Conservation (phyloP, 2,888 invertebrate species). For the Plagodis dolabraria region DNA sequence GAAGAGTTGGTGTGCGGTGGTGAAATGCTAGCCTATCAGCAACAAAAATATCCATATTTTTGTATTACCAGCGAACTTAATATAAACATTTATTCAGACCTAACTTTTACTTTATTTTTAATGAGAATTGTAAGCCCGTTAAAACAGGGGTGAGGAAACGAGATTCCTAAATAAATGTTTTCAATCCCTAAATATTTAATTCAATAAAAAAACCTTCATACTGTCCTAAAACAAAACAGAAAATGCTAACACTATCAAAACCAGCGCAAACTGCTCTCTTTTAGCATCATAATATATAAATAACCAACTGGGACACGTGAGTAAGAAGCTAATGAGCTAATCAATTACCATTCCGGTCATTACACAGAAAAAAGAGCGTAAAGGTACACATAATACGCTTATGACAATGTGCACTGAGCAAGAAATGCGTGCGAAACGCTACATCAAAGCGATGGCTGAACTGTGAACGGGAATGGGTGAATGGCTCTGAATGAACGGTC, state of each 20-base stretch:
- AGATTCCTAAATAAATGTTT: too few relatives aligned
- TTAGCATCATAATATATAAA: conserved; percentile 1
- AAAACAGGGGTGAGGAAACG: too few relatives aligned
- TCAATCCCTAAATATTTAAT: too few relatives aligned
- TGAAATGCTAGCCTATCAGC: too few relatives aligned
- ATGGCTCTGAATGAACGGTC: conserved; percentile 65
- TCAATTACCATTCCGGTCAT: conserved; percentile 39
- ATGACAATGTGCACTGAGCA: conserved; percentile 62
- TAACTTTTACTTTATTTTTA: too few relatives aligned
- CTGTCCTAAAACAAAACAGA: too few relatives aligned
- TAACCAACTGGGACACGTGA: conserved; percentile 17
- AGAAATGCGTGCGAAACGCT: conserved; percentile 69
- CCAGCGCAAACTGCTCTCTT: conserved; percentile 4
- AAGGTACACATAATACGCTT: conserved; percentile 57
- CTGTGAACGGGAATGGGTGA: conserved; percentile 49
- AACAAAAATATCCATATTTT: too few relatives aligned
- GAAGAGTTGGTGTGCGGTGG: too few relatives aligned
- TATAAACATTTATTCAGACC: too few relatives aligned
- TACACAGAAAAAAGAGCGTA: conserved; percentile 37
- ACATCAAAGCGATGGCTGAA: conserved; percentile 75
- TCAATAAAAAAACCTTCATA: too few relatives aligned
- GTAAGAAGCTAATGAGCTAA: conserved; percentile 27
- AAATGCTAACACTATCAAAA: not conserved
- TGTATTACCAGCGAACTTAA: too few relatives aligned
- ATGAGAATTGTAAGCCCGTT: too few relatives aligned